Conservation (phyloP, 2,113 vertebrate species). For the Chionomys nivalis region DNA sequence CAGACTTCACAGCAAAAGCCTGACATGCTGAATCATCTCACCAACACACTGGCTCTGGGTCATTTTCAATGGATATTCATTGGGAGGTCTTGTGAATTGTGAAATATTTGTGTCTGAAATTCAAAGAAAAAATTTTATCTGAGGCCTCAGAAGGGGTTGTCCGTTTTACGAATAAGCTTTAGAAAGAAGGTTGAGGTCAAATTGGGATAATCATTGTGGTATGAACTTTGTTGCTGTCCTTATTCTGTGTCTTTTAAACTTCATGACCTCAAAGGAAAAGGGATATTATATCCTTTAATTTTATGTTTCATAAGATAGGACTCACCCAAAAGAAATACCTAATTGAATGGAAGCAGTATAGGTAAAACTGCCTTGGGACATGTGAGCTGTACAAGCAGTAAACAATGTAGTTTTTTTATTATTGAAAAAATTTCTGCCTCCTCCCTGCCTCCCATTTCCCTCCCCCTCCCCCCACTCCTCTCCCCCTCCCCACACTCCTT, state of each 20-base stretch:
- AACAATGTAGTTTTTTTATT: neutral
- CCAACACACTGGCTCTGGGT: neutral
- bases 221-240: neutral
- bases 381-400: neutral
- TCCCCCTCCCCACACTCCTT: too few species aligned
- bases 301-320: neutral
- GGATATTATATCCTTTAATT: neutral
- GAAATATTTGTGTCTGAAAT: neutral
- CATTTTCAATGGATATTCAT: neutral
- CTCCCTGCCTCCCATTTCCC: too few species aligned
- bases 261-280: neutral
- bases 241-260: neutral
- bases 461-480: too few species aligned
- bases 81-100: neutral
- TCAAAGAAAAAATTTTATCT: neutral
- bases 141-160: neutral
- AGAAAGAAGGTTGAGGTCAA: neutral
- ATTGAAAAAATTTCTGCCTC: too few species aligned
- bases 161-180: neutral
- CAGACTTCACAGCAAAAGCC: neutral
- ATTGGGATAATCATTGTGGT: neutral
- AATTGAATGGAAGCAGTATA: neutral
- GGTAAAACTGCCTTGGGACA: neutral
- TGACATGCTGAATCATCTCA: neutral
- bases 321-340: neutral